Evolutionary conservation across 2,888 invertebrate species (phyloP), one percentile per base, ranked within the genome.

Genomic region (Drosophila paranaensis): DNA sequence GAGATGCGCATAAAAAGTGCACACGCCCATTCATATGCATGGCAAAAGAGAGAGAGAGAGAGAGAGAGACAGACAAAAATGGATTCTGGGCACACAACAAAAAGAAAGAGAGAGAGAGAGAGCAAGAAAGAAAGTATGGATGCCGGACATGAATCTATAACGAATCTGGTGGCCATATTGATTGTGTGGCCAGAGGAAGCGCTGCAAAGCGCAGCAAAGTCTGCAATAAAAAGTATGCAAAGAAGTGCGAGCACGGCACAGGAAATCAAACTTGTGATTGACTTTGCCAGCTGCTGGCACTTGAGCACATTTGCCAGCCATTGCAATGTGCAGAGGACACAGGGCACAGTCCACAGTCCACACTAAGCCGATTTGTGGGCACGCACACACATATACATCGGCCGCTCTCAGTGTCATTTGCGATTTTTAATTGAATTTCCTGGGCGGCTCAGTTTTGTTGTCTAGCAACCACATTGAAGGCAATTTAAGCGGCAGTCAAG

Each of bases 231-330:
- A 74, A 54, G 48, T 30, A 48, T 48, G 60, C 20, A 50, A 55
- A 51, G 67, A 55, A 65, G 40, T 51, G 54, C 40, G 67, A 30
- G 43, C 51, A 50, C 43, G 65, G 43, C 60, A 43, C 37, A 68
- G 83, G 58, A 83, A 80, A 81, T 87, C 71, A 83, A 77, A 89
- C 83, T 89, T 86, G 65, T 68, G 75, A 85, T 86, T 86, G 83
- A 86, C 70, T 88, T 80, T 74, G 63, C 50, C 71, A 58, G 67
- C 48, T 57, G 40, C 63, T 56, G 50, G 56, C 42, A 70, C 53
- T 51, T 56, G 51, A 57, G 57, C 16, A 51, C 54, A 58, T 70
- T 60, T 60, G 71, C 60, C 60, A 60, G 43, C 60, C 33, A 50
- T 54, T 68, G 16, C 50, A 8, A 69, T 58, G 70, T 54, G 54